These are phyloP conservation scores for Heliconius hermathena DNA, from an alignment of 1,140 invertebrate species.

Conservation along the genomic window DNA sequence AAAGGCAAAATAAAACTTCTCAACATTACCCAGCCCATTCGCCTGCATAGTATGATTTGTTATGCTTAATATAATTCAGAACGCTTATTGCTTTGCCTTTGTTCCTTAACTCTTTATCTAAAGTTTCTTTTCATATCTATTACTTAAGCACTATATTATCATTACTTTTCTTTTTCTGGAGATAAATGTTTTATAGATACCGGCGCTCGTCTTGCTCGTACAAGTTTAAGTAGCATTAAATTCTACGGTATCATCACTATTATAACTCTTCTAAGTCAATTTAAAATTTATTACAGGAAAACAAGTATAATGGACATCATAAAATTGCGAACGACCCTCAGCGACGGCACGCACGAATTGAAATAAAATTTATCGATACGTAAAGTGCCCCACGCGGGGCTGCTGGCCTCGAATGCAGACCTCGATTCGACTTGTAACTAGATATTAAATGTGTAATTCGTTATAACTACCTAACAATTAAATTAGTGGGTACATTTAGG, in stretches of 20 bases:
- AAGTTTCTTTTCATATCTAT: slow-evolving; percentile 8
- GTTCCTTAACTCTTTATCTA: slow-evolving; percentile 10
- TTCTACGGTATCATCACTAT: slow-evolving; percentile 37
- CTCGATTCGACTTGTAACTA: slow-evolving; percentile 55
- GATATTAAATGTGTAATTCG: slow-evolving; percentile 51
- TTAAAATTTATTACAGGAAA: slow-evolving; percentile 53
- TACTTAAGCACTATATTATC: slow-evolving; percentile 8
- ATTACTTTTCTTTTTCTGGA: not conserved
- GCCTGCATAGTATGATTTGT: slow-evolving; percentile 4
- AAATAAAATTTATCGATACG: slow-evolving; percentile 64
- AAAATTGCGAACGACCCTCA: slow-evolving; percentile 47
- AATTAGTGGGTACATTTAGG: slow-evolving; percentile 37
- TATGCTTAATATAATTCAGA: not conserved
- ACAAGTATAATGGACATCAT: slow-evolving; percentile 54
- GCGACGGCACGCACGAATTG: slow-evolving; percentile 52
- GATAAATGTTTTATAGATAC: not conserved
- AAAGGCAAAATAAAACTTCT: not conserved
- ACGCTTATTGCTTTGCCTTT: slow-evolving; percentile 7
- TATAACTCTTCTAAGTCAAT: slow-evolving; percentile 46
- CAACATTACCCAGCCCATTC: slow-evolving; percentile 1
- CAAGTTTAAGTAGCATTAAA: slow-evolving; percentile 36
- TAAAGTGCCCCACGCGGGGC: slow-evolving; percentile 43
- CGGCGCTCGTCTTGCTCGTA: not conserved
- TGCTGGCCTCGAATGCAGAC: slow-evolving; percentile 41
- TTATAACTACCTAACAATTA: slow-evolving; percentile 60